These are phyloP conservation scores for Scyliorhinus canicula DNA, from an alignment of 2,797 vertebrate genomes.

Conservation along the genomic window DNA sequence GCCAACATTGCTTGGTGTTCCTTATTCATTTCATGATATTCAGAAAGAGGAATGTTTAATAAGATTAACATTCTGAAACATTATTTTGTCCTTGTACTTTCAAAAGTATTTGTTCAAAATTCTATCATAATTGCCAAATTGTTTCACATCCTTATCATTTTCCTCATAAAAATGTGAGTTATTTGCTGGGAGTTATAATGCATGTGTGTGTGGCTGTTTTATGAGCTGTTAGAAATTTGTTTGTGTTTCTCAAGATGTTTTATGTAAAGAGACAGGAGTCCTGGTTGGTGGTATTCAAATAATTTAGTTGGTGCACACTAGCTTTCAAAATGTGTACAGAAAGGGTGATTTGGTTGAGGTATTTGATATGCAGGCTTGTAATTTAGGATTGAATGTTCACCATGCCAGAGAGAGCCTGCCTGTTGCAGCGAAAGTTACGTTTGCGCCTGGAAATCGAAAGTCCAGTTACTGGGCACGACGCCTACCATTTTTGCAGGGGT, in stretches of 20 bases:
- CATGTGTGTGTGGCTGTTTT: not conserved
- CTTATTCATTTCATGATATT: not conserved
- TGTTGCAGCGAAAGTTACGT: too few species aligned
- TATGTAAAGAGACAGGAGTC: not conserved
- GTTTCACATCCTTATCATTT: slow-evolving; percentile 33
- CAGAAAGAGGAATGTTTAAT: not conserved
- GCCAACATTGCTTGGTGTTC: not conserved
- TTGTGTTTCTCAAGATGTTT: not conserved
- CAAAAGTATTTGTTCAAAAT: slow-evolving; percentile 12
- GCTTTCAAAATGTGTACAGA: not conserved
- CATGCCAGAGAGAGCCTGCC: too few species aligned
- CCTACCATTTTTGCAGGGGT: too few species aligned
- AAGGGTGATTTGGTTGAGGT: too few species aligned
- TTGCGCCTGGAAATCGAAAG: too few species aligned
- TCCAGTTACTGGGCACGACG: too few species aligned
- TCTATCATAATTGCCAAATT: slow-evolving; percentile 25
- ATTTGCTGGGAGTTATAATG: slow-evolving; percentile 11
- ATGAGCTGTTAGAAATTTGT: not conserved
- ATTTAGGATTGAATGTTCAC: not conserved
- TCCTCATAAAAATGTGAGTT: slow-evolving; percentile 21
- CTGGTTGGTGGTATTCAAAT: not conserved
- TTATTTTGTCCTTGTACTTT: slow-evolving; percentile 36
- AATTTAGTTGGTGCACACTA: not conserved
- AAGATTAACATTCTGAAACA: slow-evolving; percentile 24
- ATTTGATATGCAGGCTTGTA: not conserved